Percentiles rank a stretch among this genome's conserved stretches.
phyloP scores from a whole-genome alignment of 2,113 vertebrate species.

The Polypterus bichir region DNA sequence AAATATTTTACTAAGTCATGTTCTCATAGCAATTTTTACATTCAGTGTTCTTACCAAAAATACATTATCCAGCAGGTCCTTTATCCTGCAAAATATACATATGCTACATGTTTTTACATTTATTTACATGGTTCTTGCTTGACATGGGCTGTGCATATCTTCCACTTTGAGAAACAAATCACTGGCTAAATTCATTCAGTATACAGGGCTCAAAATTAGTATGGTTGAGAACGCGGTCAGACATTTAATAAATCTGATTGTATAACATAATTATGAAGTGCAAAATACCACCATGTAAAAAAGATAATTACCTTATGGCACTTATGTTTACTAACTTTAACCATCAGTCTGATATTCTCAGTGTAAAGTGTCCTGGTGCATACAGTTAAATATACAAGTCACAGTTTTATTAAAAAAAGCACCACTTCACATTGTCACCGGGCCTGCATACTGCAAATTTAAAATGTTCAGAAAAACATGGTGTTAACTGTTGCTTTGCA shows the following conservation, averaged over 20 bases:
- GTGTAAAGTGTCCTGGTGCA: no score
- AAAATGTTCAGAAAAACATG: not conserved
- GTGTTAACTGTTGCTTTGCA: constrained; percentile 29
- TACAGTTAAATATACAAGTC: no score
- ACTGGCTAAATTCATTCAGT: constrained; percentile 16
- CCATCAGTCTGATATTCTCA: no score
- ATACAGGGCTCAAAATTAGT: constrained; percentile 25
- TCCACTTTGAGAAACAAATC: constrained; percentile 39
- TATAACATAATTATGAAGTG: no score
- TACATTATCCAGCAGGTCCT: constrained; percentile 72
- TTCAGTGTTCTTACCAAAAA: constrained; percentile 97
- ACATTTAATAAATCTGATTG: no score
- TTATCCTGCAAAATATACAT: constrained; percentile 83
- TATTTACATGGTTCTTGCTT: constrained; percentile 86
- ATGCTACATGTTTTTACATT: constrained; percentile 88
- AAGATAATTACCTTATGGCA: no score
- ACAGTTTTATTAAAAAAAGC: no score
- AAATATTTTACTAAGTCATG: constrained; percentile 63
- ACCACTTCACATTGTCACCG: no score
- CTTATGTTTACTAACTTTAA: no score
- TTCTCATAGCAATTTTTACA: constrained; percentile 64
- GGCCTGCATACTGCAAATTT: constrained; percentile 16
- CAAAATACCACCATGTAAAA: no score
- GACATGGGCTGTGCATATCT: constrained; percentile 19
- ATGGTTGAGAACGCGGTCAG: not conserved